Percentiles rank a stretch among this genome's conserved stretches.
Conservation (phyloP, 2,888 invertebrate species). For the Icerya purchasi region DNA sequence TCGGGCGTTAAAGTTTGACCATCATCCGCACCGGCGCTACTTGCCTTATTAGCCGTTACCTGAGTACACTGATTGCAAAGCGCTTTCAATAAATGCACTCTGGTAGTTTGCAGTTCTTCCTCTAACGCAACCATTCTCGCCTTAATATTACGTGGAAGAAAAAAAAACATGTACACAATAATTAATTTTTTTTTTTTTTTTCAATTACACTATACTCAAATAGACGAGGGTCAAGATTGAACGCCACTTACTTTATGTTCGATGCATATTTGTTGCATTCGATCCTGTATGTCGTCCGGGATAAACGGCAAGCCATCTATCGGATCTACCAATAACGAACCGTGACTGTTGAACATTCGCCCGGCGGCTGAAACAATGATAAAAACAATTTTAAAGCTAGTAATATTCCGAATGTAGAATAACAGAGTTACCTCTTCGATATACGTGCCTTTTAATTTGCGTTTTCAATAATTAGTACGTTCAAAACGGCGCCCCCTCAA, state of each 20-base stretch:
- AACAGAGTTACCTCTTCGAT: no score
- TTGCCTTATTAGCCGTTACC: neutral
- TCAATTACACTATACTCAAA: neutral
- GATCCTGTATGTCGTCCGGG: slow-evolving; percentile 46
- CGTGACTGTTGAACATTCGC: no score
- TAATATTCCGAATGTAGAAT: no score
- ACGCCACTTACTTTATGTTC: slow-evolving; percentile 54
- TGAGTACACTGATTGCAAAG: slow-evolving; percentile 38
- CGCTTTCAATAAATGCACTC: slow-evolving; percentile 46
- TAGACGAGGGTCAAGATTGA: neutral
- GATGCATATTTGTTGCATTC: slow-evolving; percentile 60
- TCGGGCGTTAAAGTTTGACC: slow-evolving; percentile 2
- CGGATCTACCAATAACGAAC: slow-evolving; percentile 29
- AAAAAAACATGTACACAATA: no score
- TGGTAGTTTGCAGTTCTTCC: slow-evolving; percentile 53
- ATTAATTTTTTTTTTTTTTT: no score
- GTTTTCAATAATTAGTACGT: no score
- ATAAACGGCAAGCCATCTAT: slow-evolving; percentile 53
- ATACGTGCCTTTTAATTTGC: no score
- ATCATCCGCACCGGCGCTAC: neutral
- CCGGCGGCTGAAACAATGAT: no score
- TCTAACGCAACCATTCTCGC: slow-evolving; percentile 31
- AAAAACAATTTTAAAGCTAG: no score
- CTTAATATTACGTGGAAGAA: no score
- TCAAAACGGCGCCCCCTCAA: no score